Conservation (phyloP, 2,113 vertebrate genomes). For the Tauraco erythrolophus region DNA sequence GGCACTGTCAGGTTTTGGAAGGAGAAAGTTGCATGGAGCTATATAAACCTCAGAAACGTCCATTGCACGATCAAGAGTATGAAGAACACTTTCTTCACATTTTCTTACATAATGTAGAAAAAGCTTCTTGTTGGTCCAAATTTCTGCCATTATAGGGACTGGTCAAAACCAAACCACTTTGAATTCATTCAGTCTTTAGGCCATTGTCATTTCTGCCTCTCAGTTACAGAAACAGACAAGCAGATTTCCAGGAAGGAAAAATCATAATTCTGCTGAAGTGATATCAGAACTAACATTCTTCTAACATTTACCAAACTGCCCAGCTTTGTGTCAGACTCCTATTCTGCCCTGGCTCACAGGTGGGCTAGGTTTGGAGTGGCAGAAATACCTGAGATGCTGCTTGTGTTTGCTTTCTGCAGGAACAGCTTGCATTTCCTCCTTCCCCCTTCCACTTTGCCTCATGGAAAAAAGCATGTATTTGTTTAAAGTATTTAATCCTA, state of each 20-base stretch:
- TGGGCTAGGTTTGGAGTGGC: background rate
- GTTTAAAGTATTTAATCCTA: background rate
- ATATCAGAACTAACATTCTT: background rate
- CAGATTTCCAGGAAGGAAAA: background rate
- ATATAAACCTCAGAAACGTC: background rate
- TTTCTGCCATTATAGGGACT: background rate
- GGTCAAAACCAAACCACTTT: background rate
- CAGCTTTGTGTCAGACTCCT: background rate
- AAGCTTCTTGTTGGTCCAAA: background rate
- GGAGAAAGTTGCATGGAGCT: background rate
- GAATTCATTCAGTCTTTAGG: background rate
- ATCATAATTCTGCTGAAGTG: background rate
- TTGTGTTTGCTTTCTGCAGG: background rate
- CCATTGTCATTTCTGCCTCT: background rate
- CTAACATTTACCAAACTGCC: background rate
- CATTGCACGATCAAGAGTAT: background rate
- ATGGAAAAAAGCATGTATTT: background rate
- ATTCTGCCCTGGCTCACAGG: background rate
- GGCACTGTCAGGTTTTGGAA: background rate
- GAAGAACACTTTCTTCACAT: background rate
- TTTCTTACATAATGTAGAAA: background rate
- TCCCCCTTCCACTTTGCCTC: background rate
- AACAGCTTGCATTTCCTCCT: background rate
- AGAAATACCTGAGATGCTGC: background rate
- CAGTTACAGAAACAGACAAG: background rate